A percentile compares a stretch with the other conserved stretches of the same genome.
These are phyloP conservation scores for Podiceps cristatus DNA, from an alignment of 2,113 vertebrate species.

Conservation along the genomic window DNA sequence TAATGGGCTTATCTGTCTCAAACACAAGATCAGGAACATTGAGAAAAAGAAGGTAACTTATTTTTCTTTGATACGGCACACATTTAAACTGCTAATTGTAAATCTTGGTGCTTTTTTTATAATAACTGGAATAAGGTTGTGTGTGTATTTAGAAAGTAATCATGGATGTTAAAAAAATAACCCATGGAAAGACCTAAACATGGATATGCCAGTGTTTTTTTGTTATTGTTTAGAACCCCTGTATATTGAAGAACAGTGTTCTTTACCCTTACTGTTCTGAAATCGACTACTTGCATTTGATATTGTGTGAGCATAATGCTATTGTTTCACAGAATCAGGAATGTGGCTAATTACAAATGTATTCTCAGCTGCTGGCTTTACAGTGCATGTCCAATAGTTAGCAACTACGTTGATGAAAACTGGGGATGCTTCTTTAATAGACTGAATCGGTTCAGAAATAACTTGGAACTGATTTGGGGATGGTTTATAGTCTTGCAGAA, in stretches of 20 bases:
- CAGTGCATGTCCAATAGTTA: neutral
- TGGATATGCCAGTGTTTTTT: neutral
- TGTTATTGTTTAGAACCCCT: neutral
- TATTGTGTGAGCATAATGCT: neutral
- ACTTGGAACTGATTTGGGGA: neutral
- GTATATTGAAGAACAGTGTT: neutral
- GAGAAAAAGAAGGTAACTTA: constrained; percentile 94
- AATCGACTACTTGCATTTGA: neutral
- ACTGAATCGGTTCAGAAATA: neutral
- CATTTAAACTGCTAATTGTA: neutral
- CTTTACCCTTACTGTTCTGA: neutral
- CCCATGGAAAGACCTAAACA: neutral
- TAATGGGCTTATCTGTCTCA: constrained; percentile 94
- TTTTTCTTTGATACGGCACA: accelerated
- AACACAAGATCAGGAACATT: constrained; percentile 96
- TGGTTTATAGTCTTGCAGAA: neutral
- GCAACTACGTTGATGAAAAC: neutral
- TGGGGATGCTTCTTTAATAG: neutral
- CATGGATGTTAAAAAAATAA: neutral
- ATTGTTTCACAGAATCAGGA: neutral
- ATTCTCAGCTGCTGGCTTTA: constrained; percentile 14
- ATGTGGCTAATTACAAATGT: neutral
- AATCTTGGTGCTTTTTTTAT: accelerated
- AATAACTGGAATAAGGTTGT: neutral
- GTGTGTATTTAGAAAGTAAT: neutral